phyloP scores from a whole-genome alignment of 2,113 vertebrate species.

The Entomyzon cyanotis region DNA sequence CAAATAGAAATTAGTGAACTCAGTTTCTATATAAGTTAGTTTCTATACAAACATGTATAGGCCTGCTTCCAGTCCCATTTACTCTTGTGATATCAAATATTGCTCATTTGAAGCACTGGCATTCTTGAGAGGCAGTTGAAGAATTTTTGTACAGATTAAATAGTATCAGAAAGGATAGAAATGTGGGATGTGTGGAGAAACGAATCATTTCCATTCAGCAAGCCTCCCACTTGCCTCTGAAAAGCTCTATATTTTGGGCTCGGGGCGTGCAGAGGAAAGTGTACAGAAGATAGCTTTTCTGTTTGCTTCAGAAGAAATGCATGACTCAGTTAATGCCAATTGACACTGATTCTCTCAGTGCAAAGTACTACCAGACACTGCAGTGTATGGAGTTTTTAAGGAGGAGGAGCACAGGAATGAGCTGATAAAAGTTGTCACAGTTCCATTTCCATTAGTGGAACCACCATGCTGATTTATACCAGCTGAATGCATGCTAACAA shows the following conservation, averaged over 20 bases:
- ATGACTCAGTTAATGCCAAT: slow-evolving; percentile 20
- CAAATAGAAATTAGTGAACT: background rate
- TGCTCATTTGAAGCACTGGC: slow-evolving; percentile 22
- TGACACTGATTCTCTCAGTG: background rate
- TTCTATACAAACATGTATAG: background rate
- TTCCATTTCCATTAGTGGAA: background rate
- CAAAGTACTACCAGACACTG: background rate
- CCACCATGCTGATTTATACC: background rate
- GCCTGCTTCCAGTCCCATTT: background rate
- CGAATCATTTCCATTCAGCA: slow-evolving; percentile 28
- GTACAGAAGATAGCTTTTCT: background rate
- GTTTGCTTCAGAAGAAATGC: slow-evolving; percentile 4
- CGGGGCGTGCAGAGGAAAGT: background rate
- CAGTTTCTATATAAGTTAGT: background rate
- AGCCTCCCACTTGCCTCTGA: slow-evolving; percentile 15
- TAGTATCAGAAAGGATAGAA: slow-evolving; percentile 13
- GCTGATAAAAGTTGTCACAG: background rate
- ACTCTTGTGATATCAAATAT: background rate
- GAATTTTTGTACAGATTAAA: slow-evolving; percentile 30
- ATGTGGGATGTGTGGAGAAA: slow-evolving; percentile 40
- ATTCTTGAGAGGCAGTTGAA: slow-evolving; percentile 26
- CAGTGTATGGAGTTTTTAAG: background rate
- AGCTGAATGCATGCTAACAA: background rate
- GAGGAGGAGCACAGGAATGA: background rate
- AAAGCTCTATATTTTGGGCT: background rate